Evolutionary conservation across 2,888 invertebrate genomes (phyloP).

Genomic region (Agrotis exclamationis): DNA sequence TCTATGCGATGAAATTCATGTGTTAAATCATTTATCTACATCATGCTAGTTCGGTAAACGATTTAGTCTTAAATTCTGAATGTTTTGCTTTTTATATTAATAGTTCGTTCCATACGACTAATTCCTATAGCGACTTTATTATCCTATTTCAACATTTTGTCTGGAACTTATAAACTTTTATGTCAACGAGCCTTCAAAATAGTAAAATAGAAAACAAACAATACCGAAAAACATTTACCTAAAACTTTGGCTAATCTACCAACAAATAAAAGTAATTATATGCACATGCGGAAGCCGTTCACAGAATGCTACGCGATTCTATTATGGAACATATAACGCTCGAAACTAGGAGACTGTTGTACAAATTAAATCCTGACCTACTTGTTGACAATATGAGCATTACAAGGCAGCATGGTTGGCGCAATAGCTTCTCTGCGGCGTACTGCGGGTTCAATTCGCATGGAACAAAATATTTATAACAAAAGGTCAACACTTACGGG

Average conservation of each 20-base stretch:
- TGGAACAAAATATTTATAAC: too few relatives aligned
- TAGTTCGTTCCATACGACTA: neutral
- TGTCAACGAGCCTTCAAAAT: neutral
- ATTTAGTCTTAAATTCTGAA: too few relatives aligned
- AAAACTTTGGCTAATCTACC: neutral
- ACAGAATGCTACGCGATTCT: too few relatives aligned
- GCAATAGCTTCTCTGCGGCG: too few relatives aligned
- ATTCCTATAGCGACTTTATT: neutral
- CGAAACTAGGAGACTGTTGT: neutral
- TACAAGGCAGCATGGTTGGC: too few relatives aligned
- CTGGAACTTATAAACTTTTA: neutral
- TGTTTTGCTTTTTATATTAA: too few relatives aligned
- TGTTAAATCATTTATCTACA: too few relatives aligned
- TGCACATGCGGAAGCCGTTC: neutral
- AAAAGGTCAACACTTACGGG: too few relatives aligned
- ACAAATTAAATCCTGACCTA: conserved; percentile 28
- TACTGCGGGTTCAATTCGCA: too few relatives aligned
- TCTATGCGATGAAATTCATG: too few relatives aligned
- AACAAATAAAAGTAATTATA: neutral
- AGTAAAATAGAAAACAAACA: neutral
- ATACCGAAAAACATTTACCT: neutral
- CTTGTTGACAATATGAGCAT: conserved; percentile 1
- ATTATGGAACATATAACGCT: neutral
- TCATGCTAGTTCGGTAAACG: too few relatives aligned
- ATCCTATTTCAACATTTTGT: neutral